phyloP scores from a whole-genome alignment of 2,888 invertebrate species.

The Brachylomia viminalis region DNA sequence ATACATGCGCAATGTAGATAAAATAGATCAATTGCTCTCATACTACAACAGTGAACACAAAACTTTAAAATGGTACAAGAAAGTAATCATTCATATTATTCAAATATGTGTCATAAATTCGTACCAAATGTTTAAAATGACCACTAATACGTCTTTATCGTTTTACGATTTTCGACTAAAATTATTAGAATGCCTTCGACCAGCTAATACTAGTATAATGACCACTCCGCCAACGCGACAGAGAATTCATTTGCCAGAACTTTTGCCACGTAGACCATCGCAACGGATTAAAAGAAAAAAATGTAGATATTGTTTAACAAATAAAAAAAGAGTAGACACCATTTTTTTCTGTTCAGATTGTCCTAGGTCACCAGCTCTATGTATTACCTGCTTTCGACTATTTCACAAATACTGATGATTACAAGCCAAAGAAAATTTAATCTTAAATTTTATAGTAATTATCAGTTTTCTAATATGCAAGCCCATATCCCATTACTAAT shows the following conservation, averaged over 20 bases:
- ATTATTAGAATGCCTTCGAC: conserved; percentile 8
- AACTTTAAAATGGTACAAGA: conserved; percentile 33
- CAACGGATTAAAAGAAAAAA: conserved; percentile 29
- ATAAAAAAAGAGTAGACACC: conserved; percentile 30
- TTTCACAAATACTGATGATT: conserved; percentile 24
- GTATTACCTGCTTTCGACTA: conserved; percentile 22
- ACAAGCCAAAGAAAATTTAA: conserved; percentile 14
- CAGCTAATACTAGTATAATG: conserved; percentile 1
- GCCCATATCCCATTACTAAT: conserved; percentile 9
- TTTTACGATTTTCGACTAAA: conserved; percentile 1
- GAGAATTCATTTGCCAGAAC: neutral
- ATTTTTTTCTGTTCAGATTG: conserved; percentile 32
- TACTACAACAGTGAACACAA: conserved; percentile 36
- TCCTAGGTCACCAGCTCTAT: conserved; percentile 23
- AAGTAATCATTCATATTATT: conserved; percentile 33
- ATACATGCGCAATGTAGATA: conserved; percentile 34
- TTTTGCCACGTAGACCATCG: conserved; percentile 2
- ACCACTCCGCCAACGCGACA: neutral
- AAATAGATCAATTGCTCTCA: conserved; percentile 29
- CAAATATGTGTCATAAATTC: conserved; percentile 31
- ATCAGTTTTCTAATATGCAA: conserved; percentile 19
- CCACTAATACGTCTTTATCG: neutral
- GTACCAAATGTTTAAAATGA: conserved; percentile 22
- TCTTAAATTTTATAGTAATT: conserved; percentile 15
- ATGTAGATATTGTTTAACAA: conserved; percentile 25